Base-by-base conservation (phyloP, 2,797 vertebrate genomes). In the Alcedo quadribrachys region DNA sequence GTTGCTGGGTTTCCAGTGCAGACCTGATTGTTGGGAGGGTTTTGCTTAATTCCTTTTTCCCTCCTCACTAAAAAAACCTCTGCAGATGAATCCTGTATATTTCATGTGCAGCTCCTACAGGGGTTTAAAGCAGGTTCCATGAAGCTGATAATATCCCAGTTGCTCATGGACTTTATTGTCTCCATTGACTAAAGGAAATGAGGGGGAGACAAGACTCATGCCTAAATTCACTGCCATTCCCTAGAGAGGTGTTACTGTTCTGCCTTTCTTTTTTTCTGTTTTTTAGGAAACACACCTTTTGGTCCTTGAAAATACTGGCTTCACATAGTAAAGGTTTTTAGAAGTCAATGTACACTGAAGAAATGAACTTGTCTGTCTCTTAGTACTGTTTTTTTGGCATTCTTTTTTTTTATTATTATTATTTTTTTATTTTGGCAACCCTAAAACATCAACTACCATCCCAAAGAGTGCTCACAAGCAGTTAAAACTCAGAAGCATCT, bases 1-100 rank as follows among this genome's bases (percentile, higher is more conserved):
- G 96, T 96, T 97, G 96, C 94, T 90, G 69, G 40, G 60, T 53
- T 87, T 42, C 73, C 65, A 8, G 55, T 1, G 69, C 42, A 35
- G 68, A 50, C 58, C 69, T 78, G 46, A 71, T 74, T 76, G 51
- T 2, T 32, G 84, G 86, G 87, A 80, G 58, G 54, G 51, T 32
- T 84, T 78, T 8, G 8, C 40, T 51, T n/a, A 5, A 15, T 75
- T 28, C 6, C 57, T 37, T 58, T 78, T 80, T 69, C 46, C 75
- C 42, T 53, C 79, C 19, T 20, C 54, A 27, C 83, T 2, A 58
- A 45, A 8, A 5, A 7, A 12, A 1, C 28, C 18, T 58, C 30
- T 54, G 61, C 20, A 50, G 61, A 2, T 0, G 2, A 46, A 76
- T 61, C 51, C 62, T 70, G 87, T 5, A 1, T 33, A 15, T 51